A percentile compares a stretch with the other conserved stretches of the same genome.
Conservation (phyloP, 2,797 vertebrate species). For the Halcyon chelicuti region DNA sequence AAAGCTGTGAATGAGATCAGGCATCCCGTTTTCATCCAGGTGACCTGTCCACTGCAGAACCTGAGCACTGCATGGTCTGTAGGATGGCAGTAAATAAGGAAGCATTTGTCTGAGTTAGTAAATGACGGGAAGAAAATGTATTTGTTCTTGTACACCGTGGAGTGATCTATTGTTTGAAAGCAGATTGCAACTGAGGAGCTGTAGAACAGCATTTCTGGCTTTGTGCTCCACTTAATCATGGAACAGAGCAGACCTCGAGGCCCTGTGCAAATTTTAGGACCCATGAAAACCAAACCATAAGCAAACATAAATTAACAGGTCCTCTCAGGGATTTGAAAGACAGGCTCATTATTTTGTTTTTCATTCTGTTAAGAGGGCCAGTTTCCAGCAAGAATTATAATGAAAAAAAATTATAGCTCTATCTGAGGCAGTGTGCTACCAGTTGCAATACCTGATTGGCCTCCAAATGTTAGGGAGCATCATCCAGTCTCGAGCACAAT, state of each 20-base stretch:
- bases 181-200: not conserved
- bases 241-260: conserved; percentile 6
- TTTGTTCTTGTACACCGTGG: not conserved
- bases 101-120: not conserved
- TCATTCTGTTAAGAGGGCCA: conserved; percentile 29
- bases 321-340: conserved; percentile 61
- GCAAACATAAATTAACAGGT: conserved; percentile 57
- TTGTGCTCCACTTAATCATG: conserved; percentile 19
- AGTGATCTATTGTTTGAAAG: conserved; percentile 24
- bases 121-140: not conserved
- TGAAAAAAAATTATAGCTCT: conserved; percentile 47
- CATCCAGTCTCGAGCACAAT: not conserved
- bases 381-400: conserved; percentile 36
- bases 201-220: not conserved
- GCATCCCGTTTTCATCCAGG: not conserved
- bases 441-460: conserved; percentile 22
- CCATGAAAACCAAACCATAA: conserved; percentile 45
- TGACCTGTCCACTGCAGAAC: not conserved
- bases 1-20: not conserved
- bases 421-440: conserved; percentile 57
- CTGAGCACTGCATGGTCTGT: not conserved
- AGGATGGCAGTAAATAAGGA: not conserved
- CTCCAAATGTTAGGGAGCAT: not conserved
- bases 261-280: conserved; percentile 33
- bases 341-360: conserved; percentile 71